A percentile compares a stretch with the other conserved stretches of the same genome.
Conservation (phyloP, 2,888 invertebrate species). For the Drosophila incognita region DNA sequence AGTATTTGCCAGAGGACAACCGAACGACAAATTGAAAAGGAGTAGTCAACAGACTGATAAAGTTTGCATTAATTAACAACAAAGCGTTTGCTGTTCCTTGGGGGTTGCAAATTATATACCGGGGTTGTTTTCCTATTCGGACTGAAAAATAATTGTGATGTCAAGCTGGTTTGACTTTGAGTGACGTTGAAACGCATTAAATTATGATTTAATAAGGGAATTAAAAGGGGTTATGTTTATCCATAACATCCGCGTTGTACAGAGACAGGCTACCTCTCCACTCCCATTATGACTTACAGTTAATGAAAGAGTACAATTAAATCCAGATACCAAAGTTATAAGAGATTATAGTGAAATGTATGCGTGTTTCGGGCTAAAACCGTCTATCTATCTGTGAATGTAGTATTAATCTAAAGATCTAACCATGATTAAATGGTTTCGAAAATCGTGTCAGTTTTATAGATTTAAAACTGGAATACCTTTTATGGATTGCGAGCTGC, state of each 20-base stretch:
- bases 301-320: constrained; percentile 45
- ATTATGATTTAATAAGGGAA: constrained; percentile 67
- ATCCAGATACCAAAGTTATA: neutral
- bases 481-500: neutral
- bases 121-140: constrained; percentile 29
- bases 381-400: neutral
- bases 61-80: constrained; percentile 63
- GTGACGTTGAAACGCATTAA: constrained; percentile 69
- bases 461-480: neutral
- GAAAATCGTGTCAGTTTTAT: neutral
- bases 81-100: constrained; percentile 19
- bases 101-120: neutral
- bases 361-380: neutral
- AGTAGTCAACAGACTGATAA: constrained; percentile 41
- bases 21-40: constrained; percentile 23
- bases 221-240: constrained; percentile 67
- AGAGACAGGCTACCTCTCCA: neutral
- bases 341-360: neutral
- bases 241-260: constrained; percentile 16
- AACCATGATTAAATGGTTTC: neutral
- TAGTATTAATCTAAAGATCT: neutral
- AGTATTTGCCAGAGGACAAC: constrained; percentile 1
- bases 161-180: constrained; percentile 70
- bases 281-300: constrained; percentile 28
- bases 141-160: constrained; percentile 55